phyloP scores from a whole-genome alignment of 1,140 invertebrate genomes.

The Dendroctonus ponderosae region DNA sequence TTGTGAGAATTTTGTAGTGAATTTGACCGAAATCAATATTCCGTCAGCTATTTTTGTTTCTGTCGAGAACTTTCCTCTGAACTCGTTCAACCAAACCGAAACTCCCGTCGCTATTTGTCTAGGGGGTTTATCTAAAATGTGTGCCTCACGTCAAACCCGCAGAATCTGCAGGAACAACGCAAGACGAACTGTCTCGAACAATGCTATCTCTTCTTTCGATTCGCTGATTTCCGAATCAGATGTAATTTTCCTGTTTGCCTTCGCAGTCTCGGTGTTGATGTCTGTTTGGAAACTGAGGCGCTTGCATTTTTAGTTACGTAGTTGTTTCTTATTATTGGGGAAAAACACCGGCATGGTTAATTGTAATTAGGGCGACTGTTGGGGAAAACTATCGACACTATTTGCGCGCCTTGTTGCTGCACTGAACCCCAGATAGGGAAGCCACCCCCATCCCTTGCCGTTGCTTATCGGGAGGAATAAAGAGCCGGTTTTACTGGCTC shows the following conservation, averaged over 20 bases:
- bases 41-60: too few relatives aligned
- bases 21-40: too few relatives aligned
- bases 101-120: background rate
- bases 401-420: too few relatives aligned
- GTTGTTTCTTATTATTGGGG: slow-evolving; percentile 10
- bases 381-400: too few relatives aligned
- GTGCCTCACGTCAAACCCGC: slow-evolving; percentile 2
- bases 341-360: too few relatives aligned
- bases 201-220: slow-evolving; percentile 24
- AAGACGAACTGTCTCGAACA: slow-evolving; percentile 21
- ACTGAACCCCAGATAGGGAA: too few relatives aligned
- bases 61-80: too few relatives aligned
- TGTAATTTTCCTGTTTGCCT: slow-evolving; percentile 27
- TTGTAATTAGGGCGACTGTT: too few relatives aligned
- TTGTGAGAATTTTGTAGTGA: too few relatives aligned
- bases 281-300: background rate
- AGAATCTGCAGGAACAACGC: slow-evolving; percentile 12
- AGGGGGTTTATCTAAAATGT: background rate
- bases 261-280: slow-evolving; percentile 13
- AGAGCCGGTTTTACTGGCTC: slow-evolving; percentile 34
- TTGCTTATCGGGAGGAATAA: background rate
- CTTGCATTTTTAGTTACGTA: background rate
- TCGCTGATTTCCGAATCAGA: slow-evolving; percentile 23
- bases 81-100: too few relatives aligned
- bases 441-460: too few relatives aligned